Conservation (phyloP, 2,797 vertebrate genomes). For the Myotis daubentonii region DNA sequence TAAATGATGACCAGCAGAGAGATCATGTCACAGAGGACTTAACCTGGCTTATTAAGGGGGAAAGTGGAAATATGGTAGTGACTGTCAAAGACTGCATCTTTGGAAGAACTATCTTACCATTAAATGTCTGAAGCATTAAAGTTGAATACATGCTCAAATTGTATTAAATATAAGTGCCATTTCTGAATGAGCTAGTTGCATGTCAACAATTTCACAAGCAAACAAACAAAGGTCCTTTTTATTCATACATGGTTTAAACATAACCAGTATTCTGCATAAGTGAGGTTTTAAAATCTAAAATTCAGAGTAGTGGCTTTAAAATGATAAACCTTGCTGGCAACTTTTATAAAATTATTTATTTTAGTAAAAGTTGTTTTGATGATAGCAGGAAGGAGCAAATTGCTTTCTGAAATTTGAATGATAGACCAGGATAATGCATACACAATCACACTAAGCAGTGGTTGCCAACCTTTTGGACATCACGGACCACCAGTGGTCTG, state of each 20-base stretch:
- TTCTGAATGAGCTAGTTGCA: background rate
- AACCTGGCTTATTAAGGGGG: background rate
- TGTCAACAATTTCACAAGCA: background rate
- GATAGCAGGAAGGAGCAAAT: constrained; percentile 9
- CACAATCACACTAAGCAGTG: background rate
- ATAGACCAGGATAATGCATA: background rate
- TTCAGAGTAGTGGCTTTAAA: constrained; percentile 19
- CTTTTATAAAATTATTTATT: constrained; percentile 17
- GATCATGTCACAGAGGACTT: background rate
- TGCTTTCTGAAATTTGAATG: constrained; percentile 43
- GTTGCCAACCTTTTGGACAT: too few species aligned
- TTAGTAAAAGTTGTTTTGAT: constrained; percentile 2
- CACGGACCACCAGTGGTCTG: too few species aligned
- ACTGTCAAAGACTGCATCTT: background rate
- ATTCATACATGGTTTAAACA: constrained; percentile 36
- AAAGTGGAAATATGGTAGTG: background rate
- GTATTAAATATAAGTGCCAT: constrained; percentile 14
- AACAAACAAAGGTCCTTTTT: constrained; percentile 24
- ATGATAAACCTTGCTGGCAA: background rate
- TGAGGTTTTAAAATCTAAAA: constrained; percentile 26
- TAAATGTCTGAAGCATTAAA: constrained; percentile 20
- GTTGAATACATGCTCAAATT: background rate
- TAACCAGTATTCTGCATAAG: background rate
- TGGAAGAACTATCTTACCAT: background rate
- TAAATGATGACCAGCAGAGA: background rate